Evolutionary conservation across 2,797 vertebrate species (phyloP).

Genomic region (Amblyraja radiata): DNA sequence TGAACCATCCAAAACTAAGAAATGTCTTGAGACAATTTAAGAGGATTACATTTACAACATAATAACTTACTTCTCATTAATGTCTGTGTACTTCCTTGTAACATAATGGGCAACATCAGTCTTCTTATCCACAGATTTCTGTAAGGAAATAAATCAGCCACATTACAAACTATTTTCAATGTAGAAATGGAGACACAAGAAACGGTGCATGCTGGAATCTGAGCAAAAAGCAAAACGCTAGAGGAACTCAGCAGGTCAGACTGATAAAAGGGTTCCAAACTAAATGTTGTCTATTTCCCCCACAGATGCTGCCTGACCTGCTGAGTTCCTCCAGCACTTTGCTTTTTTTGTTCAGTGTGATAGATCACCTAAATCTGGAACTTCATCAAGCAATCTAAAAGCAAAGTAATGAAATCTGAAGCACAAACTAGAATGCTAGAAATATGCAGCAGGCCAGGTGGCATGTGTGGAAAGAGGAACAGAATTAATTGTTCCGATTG

Average conservation of each 20-base stretch:
- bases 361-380: neutral
- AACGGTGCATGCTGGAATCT: too few species aligned
- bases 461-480: too few species aligned
- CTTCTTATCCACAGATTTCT: slow-evolving; percentile 68
- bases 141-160: slow-evolving; percentile 37
- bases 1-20: neutral
- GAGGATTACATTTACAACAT: slow-evolving; percentile 32
- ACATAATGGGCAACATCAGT: slow-evolving; percentile 68
- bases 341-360: neutral
- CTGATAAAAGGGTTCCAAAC: too few species aligned
- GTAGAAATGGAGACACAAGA: neutral
- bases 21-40: neutral
- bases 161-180: slow-evolving; percentile 1
- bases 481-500: too few species aligned
- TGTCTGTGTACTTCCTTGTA: slow-evolving; percentile 75
- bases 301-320: too few species aligned
- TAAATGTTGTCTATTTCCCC: too few species aligned
- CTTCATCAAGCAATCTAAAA: neutral
- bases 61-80: slow-evolving; percentile 69
- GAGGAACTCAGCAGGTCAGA: too few species aligned
- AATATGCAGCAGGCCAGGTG: too few species aligned
- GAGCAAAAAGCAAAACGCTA: too few species aligned
- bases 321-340: too few species aligned
- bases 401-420: too few species aligned
- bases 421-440: too few species aligned